These are phyloP conservation scores for Phaonia tiefii DNA, from an alignment of 2,888 invertebrate species.

Conservation along the genomic window DNA sequence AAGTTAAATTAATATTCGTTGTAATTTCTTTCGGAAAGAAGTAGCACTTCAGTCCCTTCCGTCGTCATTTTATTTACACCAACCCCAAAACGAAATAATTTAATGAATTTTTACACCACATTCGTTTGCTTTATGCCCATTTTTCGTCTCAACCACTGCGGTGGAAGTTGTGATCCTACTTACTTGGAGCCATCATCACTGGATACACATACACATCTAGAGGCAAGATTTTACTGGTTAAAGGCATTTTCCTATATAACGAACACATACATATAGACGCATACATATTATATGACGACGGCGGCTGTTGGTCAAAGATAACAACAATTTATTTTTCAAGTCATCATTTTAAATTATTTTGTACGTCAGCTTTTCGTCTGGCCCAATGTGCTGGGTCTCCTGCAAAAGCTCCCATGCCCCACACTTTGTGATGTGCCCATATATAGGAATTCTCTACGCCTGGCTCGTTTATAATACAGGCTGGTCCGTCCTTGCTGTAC, in stretches of 20 bases:
- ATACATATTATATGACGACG: background rate
- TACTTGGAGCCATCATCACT: constrained; percentile 5
- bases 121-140: background rate
- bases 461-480: constrained; percentile 66
- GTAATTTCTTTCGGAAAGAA: background rate
- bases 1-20: background rate
- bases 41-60: background rate
- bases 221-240: background rate
- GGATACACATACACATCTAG: background rate
- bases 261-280: background rate
- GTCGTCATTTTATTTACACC: constrained; percentile 14
- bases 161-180: background rate
- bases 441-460: constrained; percentile 31
- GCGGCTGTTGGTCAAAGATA: constrained; percentile 78
- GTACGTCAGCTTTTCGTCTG: constrained; percentile 70
- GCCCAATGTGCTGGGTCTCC: background rate
- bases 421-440: background rate
- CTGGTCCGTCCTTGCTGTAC: background rate
- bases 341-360: constrained; percentile 79
- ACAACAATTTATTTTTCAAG: constrained; percentile 78
- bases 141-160: background rate
- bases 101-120: constrained; percentile 18
- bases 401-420: constrained; percentile 23
- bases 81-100: constrained; percentile 25
- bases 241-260: background rate